Percentiles rank a stretch among this genome's conserved stretches.
Evolutionary conservation across 2,888 invertebrate species (phyloP).

Genomic region (Camptogramma bilineatum): DNA sequence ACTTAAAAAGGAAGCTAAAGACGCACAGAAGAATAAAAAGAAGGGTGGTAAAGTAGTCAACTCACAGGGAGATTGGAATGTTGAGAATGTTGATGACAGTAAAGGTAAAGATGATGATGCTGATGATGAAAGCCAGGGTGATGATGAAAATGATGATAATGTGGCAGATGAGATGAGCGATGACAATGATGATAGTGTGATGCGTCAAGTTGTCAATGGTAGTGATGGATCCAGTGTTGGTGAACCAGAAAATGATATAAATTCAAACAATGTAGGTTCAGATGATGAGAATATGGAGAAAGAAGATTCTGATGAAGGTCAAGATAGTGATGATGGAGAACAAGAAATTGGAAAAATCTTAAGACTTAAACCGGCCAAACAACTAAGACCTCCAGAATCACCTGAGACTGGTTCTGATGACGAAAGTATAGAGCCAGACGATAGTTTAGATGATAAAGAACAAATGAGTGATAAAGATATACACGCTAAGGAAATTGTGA

Average conservation of each 20-base stretch:
- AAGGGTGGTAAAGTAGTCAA: constrained; percentile 58
- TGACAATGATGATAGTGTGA: constrained; percentile 22
- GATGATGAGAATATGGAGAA: constrained; percentile 5
- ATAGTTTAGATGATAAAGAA: constrained; percentile 28
- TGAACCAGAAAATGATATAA: constrained; percentile 35
- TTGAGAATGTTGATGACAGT: constrained; percentile 57
- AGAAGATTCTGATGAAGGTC: constrained; percentile 17
- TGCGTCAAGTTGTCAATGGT: constrained; percentile 29
- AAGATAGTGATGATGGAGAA: constrained; percentile 35
- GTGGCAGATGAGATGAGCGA: constrained; percentile 15
- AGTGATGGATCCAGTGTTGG: constrained; percentile 33
- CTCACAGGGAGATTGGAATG: constrained; percentile 66
- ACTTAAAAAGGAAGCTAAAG: constrained; percentile 71
- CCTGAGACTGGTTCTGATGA: constrained; percentile 21
- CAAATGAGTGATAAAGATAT: constrained; percentile 32
- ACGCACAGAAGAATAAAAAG: constrained; percentile 67
- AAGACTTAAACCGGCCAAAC: neutral
- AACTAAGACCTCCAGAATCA: neutral
- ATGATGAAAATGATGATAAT: constrained; percentile 25
- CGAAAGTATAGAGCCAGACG: constrained; percentile 31
- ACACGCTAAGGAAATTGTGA: constrained; percentile 29
- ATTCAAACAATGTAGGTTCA: constrained; percentile 16
- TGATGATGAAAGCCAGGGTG: neutral
- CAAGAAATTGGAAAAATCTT: neutral
- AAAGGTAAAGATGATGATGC: constrained; percentile 29